Evolutionary conservation across 2,113 vertebrate genomes (phyloP), one percentile per base, ranked within the genome.

Genomic region (Athene noctua): DNA sequence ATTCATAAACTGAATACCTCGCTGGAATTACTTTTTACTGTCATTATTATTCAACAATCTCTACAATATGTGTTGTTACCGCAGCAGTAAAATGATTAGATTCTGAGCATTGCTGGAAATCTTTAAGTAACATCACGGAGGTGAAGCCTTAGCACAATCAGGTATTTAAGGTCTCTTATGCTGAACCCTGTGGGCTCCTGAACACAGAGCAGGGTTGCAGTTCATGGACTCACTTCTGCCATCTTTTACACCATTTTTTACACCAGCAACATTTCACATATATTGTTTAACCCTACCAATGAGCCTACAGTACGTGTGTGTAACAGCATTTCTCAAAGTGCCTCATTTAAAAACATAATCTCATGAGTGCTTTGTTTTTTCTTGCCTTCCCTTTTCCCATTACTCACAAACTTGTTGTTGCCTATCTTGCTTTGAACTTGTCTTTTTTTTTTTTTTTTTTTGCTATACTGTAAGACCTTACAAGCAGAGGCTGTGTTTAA

Each of bases 1-100:
- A 90, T 97, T 96, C 92, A 92, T 92, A 95, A 97, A 95, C 68
- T 57, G 80, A 93, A 87, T 18, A 75, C 42, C 90, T 58, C 4
- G 67, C 68, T 87, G 88, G 82, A 96, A 97, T 96, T 86, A 82
- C 63, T 95, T 83, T 70, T 88, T 97, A 92, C 86, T 88, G 82
- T 94, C 97, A 95, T 94, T 96, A 91, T 80, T 91, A 82, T 95
- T 94, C 95, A 94, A 92, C 65, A 44, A 15, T 54, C 83, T 92
- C 65, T 88, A 81, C 65, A 30, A 72, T 55, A 85, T 85, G 65
- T 1, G 0, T 82, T 91, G 93, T 92, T 92, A 95, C 80, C 0
- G 0, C 72, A 80, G 83, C 59, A 91, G 58, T 93, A 93, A 90
- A 96, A 88, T 74, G 6, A 95, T 94, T 89, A 92, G 58, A 74